Base-by-base conservation (phyloP, 2,888 invertebrate genomes). In the Polyploca ridens region DNA sequence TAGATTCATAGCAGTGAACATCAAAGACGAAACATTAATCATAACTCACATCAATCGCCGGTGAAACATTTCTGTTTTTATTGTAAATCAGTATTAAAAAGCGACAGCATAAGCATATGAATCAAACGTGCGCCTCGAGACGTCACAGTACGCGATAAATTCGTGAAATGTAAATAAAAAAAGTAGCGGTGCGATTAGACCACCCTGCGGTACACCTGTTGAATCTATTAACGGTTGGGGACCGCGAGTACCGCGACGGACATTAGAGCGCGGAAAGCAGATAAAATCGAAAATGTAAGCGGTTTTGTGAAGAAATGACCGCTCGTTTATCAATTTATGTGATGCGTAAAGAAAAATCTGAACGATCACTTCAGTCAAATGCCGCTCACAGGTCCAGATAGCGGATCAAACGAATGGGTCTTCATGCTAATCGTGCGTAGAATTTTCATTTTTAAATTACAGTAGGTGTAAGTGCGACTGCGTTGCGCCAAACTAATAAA, bases 21-120 rank as follows among this genome's bases (percentile, higher is more conserved):
- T 94, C 94, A 94, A 94, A 94, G 93, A 86, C 84, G 82, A 76
- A 74, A 85, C 92, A 93, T 94, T 91, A 93, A 93, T 94, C 93
- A 94, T 94, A 94, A 93, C 92, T 90, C 89, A 91, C 93, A 93
- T 93, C 93, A 92, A 93, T 93, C 92, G 92, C 90, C 89, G 87
- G 87, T 89, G 88, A 86, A 88, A 89, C 90, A 85, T 85, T 89
- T 88, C 88, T 90, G 90, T 91, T 93, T 94, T 94, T 93, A 93
- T 93, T 93, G 93, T 93, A 91, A 92, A 94, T 93, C 92, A 91
- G 93, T 91, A 93, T 93, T 93, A 93, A 93, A 93, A 92, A 90
- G 92, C 88, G 91, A 92, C 91, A 90, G 88, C 85, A 88, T 86
- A 86, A 87, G 90, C 88, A 85, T 84, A 91, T 92, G 90, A 92